Evolutionary conservation across 2,888 invertebrate genomes (phyloP), one percentile per base, ranked within the genome.

Genomic region (Lasioglossum malachurum): DNA sequence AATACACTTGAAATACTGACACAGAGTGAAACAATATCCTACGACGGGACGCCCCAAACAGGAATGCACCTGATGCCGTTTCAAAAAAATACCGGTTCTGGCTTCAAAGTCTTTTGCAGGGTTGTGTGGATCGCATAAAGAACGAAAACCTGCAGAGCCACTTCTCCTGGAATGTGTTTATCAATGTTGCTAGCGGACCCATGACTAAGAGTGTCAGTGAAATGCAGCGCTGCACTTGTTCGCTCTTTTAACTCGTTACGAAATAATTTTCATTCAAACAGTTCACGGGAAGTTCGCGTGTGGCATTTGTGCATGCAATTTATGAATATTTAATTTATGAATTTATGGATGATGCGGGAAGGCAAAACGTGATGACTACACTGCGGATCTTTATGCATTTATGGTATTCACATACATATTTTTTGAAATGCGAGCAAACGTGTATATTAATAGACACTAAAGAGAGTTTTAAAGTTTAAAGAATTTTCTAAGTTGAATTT

Each of bases 1-100:
- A 71, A 53, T 60, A 46, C 72, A 86, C 83, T 76, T 82, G 75
- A 83, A 78, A 67, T 53, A 35, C 16, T 79, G 77, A 49, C 74
- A 73, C 80, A 2, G 49, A 23, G 69, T 69, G 81, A 81, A 87
- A 87, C 76, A 76, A 57, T 87, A 87, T 83, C 83, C 83, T 60
- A 64, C 53, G 78, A 76, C 83, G 83, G 73, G 78, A 76, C 74
- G 73, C 81, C 69, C 82, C 78, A 64, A 87, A 82, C 82, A 82
- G 85, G 82, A 87, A 87, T 87, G 82, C 82, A 85, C 78, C 82
- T 79, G 82, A 86, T 60, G 75, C 75, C 23, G 84, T 79, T 83
- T 77, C 35, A 49, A 77, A 75, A 86, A 78, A 79, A 73, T 73
- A 19, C 67, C 12, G 78, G 64, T 73, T 83, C 75, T 46, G 46